These are phyloP conservation scores for Fregata magnificens DNA, from an alignment of 2,113 vertebrate genomes.

Conservation along the genomic window DNA sequence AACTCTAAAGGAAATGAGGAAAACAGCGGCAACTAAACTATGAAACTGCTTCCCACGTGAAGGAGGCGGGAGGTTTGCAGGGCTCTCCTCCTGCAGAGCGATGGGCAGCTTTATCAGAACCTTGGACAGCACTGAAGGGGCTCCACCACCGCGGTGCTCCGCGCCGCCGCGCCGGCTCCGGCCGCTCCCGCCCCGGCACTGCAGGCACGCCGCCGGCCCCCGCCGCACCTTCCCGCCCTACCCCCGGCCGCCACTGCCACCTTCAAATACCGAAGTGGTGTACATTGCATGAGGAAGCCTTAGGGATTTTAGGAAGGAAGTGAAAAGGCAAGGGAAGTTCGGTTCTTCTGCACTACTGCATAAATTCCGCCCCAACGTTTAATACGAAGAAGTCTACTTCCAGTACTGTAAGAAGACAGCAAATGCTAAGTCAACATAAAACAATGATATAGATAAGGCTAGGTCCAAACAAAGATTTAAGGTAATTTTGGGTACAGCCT, in stretches of 20 bases:
- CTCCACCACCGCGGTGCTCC: not conserved
- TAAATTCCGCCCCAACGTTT: rapidly evolving
- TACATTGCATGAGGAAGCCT: rapidly evolving
- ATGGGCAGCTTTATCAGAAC: conserved; percentile 53
- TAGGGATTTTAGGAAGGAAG: not conserved
- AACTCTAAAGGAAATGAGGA: not conserved
- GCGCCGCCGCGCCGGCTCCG: not conserved
- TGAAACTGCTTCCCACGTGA: rapidly evolving
- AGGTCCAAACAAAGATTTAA: not conserved
- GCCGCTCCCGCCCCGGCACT: not conserved
- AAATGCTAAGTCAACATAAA: not conserved
- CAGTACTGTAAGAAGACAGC: not conserved
- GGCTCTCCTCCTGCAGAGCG: rapidly evolving
- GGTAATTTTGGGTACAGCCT: not conserved
- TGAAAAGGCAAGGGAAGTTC: not conserved
- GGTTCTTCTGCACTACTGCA: not conserved
- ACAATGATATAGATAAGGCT: rapidly evolving
- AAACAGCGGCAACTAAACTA: rapidly evolving
- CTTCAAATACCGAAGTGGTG: no score
- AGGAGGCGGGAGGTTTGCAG: not conserved
- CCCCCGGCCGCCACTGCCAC: not conserved
- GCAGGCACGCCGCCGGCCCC: not conserved
- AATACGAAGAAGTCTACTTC: not conserved
- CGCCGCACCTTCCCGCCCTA: no score
- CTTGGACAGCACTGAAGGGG: conserved; percentile 66